phyloP scores from a whole-genome alignment of 2,113 vertebrate species.

The Acinonyx jubatus region DNA sequence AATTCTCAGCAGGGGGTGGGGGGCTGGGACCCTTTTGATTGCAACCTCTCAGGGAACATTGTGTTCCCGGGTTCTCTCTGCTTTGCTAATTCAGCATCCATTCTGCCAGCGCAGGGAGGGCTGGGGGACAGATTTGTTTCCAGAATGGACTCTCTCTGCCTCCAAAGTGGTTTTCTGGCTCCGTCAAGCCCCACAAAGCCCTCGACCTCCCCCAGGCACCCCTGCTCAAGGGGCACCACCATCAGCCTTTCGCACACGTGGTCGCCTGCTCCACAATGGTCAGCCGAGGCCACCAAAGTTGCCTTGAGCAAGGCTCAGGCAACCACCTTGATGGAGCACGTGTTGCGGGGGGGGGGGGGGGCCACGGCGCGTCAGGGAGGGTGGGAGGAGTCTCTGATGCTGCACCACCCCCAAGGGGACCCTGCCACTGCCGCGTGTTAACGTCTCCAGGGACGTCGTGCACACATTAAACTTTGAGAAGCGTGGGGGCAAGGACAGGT shows the following conservation, averaged over 20 bases:
- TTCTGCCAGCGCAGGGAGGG: conserved; percentile 35
- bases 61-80: conserved; percentile 55
- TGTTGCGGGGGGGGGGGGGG: neutral
- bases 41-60: conserved; percentile 66
- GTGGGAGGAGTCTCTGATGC: neutral
- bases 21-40: conserved; percentile 66
- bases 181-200: neutral
- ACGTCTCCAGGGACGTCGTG: neutral
- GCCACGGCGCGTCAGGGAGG: neutral
- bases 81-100: conserved; percentile 75
- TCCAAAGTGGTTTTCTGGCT: conserved; percentile 9
- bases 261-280: neutral
- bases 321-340: neutral
- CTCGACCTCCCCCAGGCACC: neutral
- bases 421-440: neutral
- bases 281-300: neutral
- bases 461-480: neutral
- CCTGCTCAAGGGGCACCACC: neutral
- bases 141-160: conserved; percentile 38
- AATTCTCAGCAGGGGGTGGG: conserved; percentile 59
- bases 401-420: neutral
- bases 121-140: conserved; percentile 57
- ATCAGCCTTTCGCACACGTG: neutral
- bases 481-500: neutral
- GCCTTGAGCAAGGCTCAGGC: neutral